Conservation (phyloP, 1,140 invertebrate species). For the Epicauta chinensis region DNA sequence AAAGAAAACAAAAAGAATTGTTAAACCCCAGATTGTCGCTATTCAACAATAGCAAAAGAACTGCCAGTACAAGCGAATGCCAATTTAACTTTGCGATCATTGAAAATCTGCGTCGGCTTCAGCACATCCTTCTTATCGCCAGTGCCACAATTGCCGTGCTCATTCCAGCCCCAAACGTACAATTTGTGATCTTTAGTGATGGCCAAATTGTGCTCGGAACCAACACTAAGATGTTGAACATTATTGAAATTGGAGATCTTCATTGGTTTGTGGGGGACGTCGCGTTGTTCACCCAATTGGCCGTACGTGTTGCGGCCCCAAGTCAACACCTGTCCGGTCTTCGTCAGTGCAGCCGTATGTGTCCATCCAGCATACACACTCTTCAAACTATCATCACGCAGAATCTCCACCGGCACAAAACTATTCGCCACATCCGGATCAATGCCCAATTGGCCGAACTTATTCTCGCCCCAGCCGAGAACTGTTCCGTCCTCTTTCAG, state of each 20-base stretch:
- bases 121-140: constrained; percentile 55
- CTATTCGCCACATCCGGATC: constrained; percentile 46
- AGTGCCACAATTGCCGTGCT: constrained; percentile 81
- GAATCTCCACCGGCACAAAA: constrained; percentile 47
- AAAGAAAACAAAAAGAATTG: constrained; percentile 1
- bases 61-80: constrained; percentile 51
- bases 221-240: constrained; percentile 55
- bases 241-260: constrained; percentile 38
- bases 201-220: constrained; percentile 72
- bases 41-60: constrained; percentile 49
- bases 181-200: constrained; percentile 53
- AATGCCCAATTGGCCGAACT: constrained; percentile 60
- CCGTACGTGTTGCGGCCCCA: constrained; percentile 82
- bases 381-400: constrained; percentile 40
- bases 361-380: constrained; percentile 66
- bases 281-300: constrained; percentile 52
- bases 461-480: constrained; percentile 69
- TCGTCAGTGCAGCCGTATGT: constrained; percentile 57
- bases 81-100: constrained; percentile 36
- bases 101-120: constrained; percentile 39
- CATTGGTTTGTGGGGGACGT: constrained; percentile 31
- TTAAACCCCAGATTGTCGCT: constrained; percentile 16
- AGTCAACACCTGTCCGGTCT: constrained; percentile 52
- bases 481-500: constrained; percentile 52
- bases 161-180: constrained; percentile 87